Percentiles rank a stretch among this genome's conserved stretches.
Conservation (phyloP, 2,797 vertebrate genomes). For the Phyllotis vaccarum region DNA sequence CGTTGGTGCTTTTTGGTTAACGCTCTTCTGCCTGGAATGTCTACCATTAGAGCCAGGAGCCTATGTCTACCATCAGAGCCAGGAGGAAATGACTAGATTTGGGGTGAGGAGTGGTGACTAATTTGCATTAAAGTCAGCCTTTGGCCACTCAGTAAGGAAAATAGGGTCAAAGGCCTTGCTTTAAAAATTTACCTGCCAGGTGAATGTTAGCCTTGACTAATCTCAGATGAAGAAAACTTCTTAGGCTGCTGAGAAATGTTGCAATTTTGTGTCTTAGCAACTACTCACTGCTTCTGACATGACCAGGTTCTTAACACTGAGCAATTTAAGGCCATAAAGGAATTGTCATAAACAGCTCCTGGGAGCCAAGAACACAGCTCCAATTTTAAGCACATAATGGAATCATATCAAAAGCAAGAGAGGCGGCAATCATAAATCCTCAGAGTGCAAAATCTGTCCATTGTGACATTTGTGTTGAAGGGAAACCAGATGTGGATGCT, state of each 20-base stretch:
- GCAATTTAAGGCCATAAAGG: slow-evolving; percentile 83
- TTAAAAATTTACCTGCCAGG: slow-evolving; percentile 26
- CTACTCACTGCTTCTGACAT: slow-evolving; percentile 72
- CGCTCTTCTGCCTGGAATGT: background rate
- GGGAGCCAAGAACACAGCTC: slow-evolving; percentile 76
- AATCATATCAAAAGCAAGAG: slow-evolving; percentile 87
- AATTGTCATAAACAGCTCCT: slow-evolving; percentile 85
- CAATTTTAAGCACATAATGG: slow-evolving; percentile 86
- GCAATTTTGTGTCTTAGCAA: slow-evolving; percentile 74
- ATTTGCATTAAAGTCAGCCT: slow-evolving; percentile 44
- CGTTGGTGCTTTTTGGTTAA: background rate
- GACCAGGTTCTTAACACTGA: slow-evolving; percentile 74
- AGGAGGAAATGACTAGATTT: background rate
- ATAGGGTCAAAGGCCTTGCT: background rate
- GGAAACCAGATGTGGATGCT: slow-evolving; percentile 84
- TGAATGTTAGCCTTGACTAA: slow-evolving; percentile 75
- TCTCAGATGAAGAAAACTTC: slow-evolving; percentile 70
- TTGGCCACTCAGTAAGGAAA: background rate
- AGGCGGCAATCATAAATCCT: slow-evolving; percentile 79
- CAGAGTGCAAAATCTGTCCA: slow-evolving; percentile 78
- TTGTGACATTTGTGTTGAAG: slow-evolving; percentile 84
- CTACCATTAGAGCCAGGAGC: background rate
- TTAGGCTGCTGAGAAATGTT: slow-evolving; percentile 74
- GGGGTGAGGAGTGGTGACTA: background rate
- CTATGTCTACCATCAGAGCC: background rate